Base-by-base conservation (phyloP, 1,140 invertebrate genomes). In the Magallana ariakensis region DNA sequence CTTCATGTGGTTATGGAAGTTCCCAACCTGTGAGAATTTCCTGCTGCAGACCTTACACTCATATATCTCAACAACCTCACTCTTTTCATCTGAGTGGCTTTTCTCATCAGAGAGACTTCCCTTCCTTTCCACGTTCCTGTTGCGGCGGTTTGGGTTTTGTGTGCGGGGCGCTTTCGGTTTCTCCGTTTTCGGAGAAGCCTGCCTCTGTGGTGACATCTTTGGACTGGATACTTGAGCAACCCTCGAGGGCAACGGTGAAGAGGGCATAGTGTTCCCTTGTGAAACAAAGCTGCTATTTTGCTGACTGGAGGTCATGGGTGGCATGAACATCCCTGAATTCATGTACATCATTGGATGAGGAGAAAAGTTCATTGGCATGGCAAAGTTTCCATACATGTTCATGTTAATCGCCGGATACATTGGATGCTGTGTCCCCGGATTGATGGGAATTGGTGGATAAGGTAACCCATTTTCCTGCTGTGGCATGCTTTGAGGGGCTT, bases 1-100 rank as follows among this genome's bases (percentile, higher is more conserved):
- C 53, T 87, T 89, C 88, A 89, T 89, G n/a, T 89, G 88, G 19
- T 89, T 89, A 55, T 87, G 86, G 53, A 89, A 89, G 58, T 89
- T 89, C 6, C 88, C 88, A 56, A 87, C 87, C 80, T 89, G 80
- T 19, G 81, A 88, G 86, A 90, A 89, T 22, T 84, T 84, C 58
- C 88, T 85, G n/a, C 75, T 87, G 53, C 88, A 89, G 7, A 86
- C 60, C 83, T 89, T 89, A 75, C 88, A 89, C 11, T 89, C 83
- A 33, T 89, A 89, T 2, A 89, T 87, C 56, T 89, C 88, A 46
- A 89, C 83, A 13, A 89, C 88, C 3, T 83, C 33, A 5, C 83
- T 88, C 56, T 80, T 66, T 26, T 86, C 85, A 75, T 75, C 66
- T 13, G 66, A 75, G 9, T 75, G 66, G 15, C 66, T 75, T 75